A percentile compares a stretch with the other conserved stretches of the same genome.
phyloP scores from a whole-genome alignment of 2,113 vertebrate genomes.

The Heloderma charlesbogerti region DNA sequence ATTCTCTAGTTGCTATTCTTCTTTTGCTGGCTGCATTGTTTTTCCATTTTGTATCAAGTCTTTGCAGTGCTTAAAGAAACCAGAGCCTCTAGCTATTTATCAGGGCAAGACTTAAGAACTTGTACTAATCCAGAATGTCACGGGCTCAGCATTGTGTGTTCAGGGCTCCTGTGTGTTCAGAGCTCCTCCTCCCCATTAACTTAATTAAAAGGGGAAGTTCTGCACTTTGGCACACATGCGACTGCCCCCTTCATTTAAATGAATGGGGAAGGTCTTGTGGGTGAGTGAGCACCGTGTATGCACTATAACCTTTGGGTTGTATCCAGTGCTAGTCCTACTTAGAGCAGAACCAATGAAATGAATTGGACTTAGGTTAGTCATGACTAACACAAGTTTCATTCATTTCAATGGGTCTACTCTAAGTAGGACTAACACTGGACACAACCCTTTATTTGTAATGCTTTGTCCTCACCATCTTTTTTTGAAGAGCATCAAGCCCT shows the following conservation, averaged over 20 bases:
- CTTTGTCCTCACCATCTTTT: not conserved
- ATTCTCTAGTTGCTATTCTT: not conserved
- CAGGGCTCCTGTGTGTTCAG: not conserved
- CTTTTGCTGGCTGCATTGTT: not conserved
- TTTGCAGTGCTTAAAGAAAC: not conserved
- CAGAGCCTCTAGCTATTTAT: not conserved
- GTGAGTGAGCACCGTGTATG: not conserved
- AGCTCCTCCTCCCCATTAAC: no score
- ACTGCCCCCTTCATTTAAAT: not conserved
- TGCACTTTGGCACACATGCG: not conserved
- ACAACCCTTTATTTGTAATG: not conserved
- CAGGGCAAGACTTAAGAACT: no score
- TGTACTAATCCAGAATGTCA: not conserved
- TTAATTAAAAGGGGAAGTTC: not conserved
- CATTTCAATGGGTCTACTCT: no score
- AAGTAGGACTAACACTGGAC: no score
- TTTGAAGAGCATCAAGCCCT: not conserved
- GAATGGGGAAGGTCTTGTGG: not conserved
- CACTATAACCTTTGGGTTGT: not conserved
- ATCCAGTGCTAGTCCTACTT: no score
- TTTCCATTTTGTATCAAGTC: not conserved
- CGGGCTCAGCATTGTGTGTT: not conserved
- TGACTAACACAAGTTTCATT: no score
- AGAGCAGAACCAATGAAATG: no score
- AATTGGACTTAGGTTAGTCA: no score